These are phyloP conservation scores for Volucella zonaria DNA, from an alignment of 2,888 invertebrate species.

Conservation along the genomic window DNA sequence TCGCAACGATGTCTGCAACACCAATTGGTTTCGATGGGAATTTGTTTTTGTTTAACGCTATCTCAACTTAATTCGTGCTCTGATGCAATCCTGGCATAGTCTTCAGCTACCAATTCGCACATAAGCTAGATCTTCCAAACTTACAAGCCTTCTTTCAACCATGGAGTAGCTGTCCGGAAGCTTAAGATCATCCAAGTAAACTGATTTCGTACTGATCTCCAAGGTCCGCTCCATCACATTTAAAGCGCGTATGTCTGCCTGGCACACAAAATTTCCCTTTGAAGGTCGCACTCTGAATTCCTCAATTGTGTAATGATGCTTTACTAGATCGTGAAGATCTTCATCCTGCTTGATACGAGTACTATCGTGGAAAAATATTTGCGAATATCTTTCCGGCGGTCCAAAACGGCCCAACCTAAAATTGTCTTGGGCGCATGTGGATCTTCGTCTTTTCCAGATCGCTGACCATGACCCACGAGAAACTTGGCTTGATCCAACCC, in stretches of 20 bases:
- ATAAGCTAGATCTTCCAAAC: slow-evolving; percentile 22
- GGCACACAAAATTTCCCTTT: slow-evolving; percentile 5
- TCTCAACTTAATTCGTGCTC: not conserved
- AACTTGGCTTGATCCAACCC: slow-evolving; percentile 27
- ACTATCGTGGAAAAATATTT: slow-evolving; percentile 11
- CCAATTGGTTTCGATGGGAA: slow-evolving; percentile 27
- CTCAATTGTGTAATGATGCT: slow-evolving; percentile 23
- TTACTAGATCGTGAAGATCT: slow-evolving; percentile 21
- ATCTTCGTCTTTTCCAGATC: not conserved
- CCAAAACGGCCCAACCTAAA: slow-evolving; percentile 31
- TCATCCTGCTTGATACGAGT: slow-evolving; percentile 26
- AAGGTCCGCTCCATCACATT: slow-evolving; percentile 12
- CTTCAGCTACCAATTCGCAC: not conserved
- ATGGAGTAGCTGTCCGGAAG: slow-evolving; percentile 29
- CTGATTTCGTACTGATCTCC: slow-evolving; percentile 26
- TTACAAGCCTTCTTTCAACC: slow-evolving; percentile 11
- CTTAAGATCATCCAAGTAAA: slow-evolving; percentile 19
- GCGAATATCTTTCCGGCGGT: no score
- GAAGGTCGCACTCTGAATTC: slow-evolving; percentile 36
- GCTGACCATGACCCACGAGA: not conserved
- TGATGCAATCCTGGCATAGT: slow-evolving; percentile 1
- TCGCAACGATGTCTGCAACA: slow-evolving; percentile 12
- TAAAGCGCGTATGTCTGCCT: slow-evolving; percentile 13
- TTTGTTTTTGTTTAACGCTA: slow-evolving; percentile 28
- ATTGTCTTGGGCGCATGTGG: slow-evolving; percentile 25